Evolutionary conservation across 2,888 invertebrate genomes (phyloP).

Genomic region (Prosopocoilus inquinatus): DNA sequence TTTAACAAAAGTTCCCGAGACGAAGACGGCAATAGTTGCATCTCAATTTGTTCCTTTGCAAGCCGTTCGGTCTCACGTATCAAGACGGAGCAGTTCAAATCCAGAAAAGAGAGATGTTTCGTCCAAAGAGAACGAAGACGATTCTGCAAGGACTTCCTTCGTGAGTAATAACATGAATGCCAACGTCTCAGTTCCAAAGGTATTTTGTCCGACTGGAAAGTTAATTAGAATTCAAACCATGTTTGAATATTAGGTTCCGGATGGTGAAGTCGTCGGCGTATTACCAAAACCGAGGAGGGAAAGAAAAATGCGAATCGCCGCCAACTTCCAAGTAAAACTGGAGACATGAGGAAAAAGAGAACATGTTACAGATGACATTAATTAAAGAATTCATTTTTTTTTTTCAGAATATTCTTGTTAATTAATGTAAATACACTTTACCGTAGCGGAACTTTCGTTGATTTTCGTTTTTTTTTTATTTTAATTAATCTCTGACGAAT

Average conservation of each 20-base stretch:
- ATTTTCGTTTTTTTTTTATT: too few species aligned
- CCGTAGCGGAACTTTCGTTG: too few species aligned
- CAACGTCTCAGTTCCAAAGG: slow-evolving; percentile 8
- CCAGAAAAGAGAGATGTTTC: slow-evolving; percentile 6
- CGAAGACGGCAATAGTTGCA: slow-evolving; percentile 16
- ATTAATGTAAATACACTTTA: too few species aligned
- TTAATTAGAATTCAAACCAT: background rate
- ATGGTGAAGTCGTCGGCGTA: background rate
- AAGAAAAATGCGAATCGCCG: slow-evolving; percentile 43
- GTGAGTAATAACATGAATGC: slow-evolving; percentile 3
- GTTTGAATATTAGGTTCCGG: too few species aligned
- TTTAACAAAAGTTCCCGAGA: slow-evolving; percentile 9
- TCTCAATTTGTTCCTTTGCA: slow-evolving; percentile 58
- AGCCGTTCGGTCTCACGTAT: slow-evolving; percentile 52
- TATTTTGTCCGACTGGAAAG: background rate
- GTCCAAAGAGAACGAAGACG: slow-evolving; percentile 6
- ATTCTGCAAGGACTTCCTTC: background rate
- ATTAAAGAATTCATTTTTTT: too few species aligned
- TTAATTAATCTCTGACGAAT: too few species aligned
- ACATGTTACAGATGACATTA: too few species aligned
- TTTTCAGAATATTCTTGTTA: too few species aligned
- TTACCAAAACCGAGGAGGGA: slow-evolving; percentile 27
- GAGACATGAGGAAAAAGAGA: background rate
- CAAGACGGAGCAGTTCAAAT: slow-evolving; percentile 15
- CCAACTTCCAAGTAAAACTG: slow-evolving; percentile 35